Evolutionary conservation across 2,113 vertebrate species (phyloP).

Genomic region (Vidua macroura): DNA sequence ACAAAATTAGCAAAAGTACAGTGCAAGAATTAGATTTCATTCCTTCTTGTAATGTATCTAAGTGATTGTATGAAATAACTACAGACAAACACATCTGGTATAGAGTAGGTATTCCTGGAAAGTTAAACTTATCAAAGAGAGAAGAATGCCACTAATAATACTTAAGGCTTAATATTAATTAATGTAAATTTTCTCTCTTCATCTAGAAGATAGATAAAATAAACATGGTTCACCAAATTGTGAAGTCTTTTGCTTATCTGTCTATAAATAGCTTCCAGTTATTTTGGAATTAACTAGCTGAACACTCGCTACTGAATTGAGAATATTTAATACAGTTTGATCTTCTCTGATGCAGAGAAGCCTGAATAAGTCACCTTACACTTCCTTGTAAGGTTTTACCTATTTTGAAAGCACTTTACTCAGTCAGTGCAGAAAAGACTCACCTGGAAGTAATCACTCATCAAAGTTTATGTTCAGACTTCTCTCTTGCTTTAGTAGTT

Average conservation of each 20-base stretch:
- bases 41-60: neutral
- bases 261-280: neutral
- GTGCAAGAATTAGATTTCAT: neutral
- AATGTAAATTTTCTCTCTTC: neutral
- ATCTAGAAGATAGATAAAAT: neutral
- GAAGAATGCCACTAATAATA: neutral
- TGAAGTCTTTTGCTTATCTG: neutral
- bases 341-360: neutral
- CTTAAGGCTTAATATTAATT: neutral
- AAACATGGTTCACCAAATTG: neutral
- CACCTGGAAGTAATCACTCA: neutral
- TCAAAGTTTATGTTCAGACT: neutral
- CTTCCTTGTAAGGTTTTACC: neutral
- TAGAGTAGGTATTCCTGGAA: neutral
- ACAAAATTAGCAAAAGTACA: neutral
- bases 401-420: neutral
- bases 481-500: neutral
- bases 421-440: neutral
- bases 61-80: neutral
- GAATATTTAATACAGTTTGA: neutral
- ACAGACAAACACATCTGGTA: neutral
- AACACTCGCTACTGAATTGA: neutral
- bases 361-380: neutral
- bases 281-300: neutral
- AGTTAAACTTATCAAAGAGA: neutral